Percentiles rank a stretch among this genome's conserved stretches.
phyloP scores from a whole-genome alignment of 2,888 invertebrate genomes.

The Drosophila cyrtoloma region DNA sequence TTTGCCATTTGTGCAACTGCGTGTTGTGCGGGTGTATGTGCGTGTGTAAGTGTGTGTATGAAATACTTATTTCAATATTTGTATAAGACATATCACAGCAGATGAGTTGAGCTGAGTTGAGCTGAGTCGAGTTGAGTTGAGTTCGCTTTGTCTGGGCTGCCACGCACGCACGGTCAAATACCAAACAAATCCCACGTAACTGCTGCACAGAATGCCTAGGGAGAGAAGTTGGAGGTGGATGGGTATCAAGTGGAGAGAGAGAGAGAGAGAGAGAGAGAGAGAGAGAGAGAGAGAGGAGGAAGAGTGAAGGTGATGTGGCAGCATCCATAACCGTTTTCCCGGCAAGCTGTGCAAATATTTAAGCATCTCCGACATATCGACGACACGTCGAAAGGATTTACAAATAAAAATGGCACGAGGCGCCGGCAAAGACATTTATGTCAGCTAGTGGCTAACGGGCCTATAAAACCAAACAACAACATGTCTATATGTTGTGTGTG shows the following conservation, averaged over 20 bases:
- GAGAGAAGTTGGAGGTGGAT: background rate
- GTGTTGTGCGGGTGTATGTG: constrained; percentile 16
- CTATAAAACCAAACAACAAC: constrained; percentile 43
- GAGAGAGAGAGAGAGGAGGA: background rate
- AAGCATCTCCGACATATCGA: constrained; percentile 74
- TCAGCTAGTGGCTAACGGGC: constrained; percentile 43
- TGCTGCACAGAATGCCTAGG: constrained; percentile 17
- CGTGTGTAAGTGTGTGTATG: constrained; percentile 10
- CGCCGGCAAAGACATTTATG: constrained; percentile 43
- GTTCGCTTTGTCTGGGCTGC: constrained; percentile 25
- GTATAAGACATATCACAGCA: constrained; percentile 65
- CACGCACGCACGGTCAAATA: constrained; percentile 62
- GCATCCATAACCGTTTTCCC: constrained; percentile 34
- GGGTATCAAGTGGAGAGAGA: constrained; percentile 1
- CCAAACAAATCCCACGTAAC: constrained; percentile 54
- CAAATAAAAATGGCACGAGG: constrained; percentile 45
- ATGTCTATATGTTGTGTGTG: background rate
- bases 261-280: background rate
- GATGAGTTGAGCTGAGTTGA: constrained; percentile 4
- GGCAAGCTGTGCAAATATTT: constrained; percentile 80
- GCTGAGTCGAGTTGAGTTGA: background rate
- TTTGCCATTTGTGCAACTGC: constrained; percentile 5
- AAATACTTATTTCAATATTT: constrained; percentile 68
- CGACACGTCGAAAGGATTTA: constrained; percentile 83
- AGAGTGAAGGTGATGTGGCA: constrained; percentile 18